These are phyloP conservation scores for Nanorana parkeri DNA, from an alignment of 2,113 vertebrate genomes.

Conservation along the genomic window DNA sequence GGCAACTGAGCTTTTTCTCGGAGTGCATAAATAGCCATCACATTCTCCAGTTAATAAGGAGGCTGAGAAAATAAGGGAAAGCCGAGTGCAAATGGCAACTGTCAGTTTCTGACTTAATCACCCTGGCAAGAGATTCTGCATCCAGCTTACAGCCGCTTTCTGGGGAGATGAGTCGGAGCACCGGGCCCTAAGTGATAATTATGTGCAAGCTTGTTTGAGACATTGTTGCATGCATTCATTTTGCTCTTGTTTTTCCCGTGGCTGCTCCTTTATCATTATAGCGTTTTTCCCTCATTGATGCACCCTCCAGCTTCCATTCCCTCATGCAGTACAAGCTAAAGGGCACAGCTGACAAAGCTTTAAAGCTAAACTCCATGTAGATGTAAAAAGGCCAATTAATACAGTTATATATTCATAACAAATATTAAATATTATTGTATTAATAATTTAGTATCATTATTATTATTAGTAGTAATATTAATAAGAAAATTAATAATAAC, in stretches of 20 bases:
- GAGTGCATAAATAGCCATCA: conserved; percentile 57
- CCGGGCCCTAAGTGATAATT: conserved; percentile 54
- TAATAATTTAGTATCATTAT: too few species aligned
- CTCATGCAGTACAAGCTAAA: too few species aligned
- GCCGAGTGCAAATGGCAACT: conserved; percentile 65
- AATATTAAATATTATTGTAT: too few species aligned
- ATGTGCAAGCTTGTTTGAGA: conserved; percentile 47
- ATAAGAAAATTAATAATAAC: too few species aligned
- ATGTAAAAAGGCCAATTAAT: too few species aligned
- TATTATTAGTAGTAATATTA: too few species aligned
- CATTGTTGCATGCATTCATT: conserved; percentile 38
- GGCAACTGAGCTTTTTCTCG: conserved; percentile 58
- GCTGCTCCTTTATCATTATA: conserved; percentile 1
- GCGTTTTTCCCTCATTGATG: too few species aligned
- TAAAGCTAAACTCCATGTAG: too few species aligned
- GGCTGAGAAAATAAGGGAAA: conserved; percentile 56
- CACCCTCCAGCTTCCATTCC: too few species aligned
- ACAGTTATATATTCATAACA: too few species aligned
- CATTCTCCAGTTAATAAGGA: conserved; percentile 63
- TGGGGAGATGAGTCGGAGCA: conserved; percentile 61
- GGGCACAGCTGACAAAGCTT: too few species aligned
- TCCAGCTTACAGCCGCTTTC: conserved; percentile 60
- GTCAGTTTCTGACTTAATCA: conserved; percentile 64
- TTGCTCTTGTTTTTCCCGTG: conserved; percentile 28
- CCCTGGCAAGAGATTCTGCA: conserved; percentile 60